These are phyloP conservation scores for Cercopithecus hamlyni DNA, from an alignment of 2,797 vertebrate genomes.

Conservation along the genomic window DNA sequence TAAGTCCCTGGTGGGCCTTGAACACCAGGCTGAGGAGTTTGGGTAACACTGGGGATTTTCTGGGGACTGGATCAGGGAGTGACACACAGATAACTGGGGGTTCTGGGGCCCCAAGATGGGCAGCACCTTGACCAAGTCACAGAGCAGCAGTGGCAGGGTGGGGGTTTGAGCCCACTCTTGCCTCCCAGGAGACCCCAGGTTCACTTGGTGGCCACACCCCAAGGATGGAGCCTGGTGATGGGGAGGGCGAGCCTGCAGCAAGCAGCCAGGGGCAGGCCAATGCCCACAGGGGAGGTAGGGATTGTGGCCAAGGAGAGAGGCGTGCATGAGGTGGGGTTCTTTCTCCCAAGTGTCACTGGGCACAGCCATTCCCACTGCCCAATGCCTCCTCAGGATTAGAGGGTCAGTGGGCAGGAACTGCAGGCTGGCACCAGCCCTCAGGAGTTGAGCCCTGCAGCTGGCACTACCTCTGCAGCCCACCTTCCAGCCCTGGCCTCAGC, in stretches of 20 bases:
- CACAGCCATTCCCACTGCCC: background rate
- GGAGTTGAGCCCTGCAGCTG: background rate
- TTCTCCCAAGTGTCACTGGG: background rate
- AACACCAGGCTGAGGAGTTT: background rate
- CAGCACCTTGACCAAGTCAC: background rate
- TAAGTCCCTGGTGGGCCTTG: background rate
- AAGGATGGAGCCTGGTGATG: background rate
- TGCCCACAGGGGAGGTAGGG: background rate
- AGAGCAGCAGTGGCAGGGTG: background rate
- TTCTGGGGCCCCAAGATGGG: background rate
- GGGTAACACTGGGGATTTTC: background rate
- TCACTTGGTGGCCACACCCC: background rate
- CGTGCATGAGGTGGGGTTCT: no score
- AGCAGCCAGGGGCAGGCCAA: background rate
- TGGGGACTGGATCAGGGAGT: background rate
- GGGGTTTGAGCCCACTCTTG: background rate
- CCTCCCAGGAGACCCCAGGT: background rate
- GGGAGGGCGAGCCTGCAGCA: background rate
- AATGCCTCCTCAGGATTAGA: background rate
- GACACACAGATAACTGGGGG: background rate
- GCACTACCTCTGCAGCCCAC: background rate
- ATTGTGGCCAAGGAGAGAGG: background rate
- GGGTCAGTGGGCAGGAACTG: background rate
- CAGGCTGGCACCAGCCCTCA: accelerated
- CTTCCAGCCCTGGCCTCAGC: constrained; percentile 28